A percentile compares a stretch with the other conserved stretches of the same genome.
Evolutionary conservation across 1,140 invertebrate species (phyloP).

Genomic region (Sycophila sp.): DNA sequence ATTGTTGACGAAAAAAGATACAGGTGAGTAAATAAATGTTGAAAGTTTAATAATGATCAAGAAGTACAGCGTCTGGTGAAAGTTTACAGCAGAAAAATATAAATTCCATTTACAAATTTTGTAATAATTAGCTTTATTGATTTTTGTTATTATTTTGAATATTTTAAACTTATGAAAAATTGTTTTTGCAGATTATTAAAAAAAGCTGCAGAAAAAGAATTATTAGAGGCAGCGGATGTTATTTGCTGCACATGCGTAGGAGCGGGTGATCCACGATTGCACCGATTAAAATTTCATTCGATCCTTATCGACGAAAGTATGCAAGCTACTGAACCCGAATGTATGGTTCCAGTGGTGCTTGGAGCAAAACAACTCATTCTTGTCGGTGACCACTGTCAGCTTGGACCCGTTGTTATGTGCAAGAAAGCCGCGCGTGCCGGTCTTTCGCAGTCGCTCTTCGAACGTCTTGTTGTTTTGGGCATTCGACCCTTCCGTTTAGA

Average conservation of each 20-base stretch:
- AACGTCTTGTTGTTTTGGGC: constrained; percentile 94
- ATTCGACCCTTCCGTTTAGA: constrained; percentile 94
- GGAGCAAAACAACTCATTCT: constrained; percentile 96
- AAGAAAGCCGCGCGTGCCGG: constrained; percentile 98
- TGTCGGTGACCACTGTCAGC: constrained; percentile 98
- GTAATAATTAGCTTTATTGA: no score
- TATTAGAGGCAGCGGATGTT: constrained; percentile 96
- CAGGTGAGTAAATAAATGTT: constrained; percentile 38
- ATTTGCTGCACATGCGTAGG: constrained; percentile 99
- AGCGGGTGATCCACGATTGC: constrained; percentile 93
- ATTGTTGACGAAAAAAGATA: constrained; percentile 95
- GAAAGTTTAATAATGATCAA: no score
- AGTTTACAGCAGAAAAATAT: no score
- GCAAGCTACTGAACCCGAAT: constrained; percentile 98
- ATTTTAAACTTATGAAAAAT: not conserved
- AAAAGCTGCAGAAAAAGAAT: constrained; percentile 89
- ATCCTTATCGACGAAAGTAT: constrained; percentile 98
- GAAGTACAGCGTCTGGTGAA: no score
- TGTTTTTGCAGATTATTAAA: constrained; percentile 77
- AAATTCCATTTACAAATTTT: no score
- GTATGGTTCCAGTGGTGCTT: constrained; percentile 97
- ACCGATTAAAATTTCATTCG: constrained; percentile 93
- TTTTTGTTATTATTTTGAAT: no score
- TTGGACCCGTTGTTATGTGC: constrained; percentile 99
- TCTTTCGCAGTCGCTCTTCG: constrained; percentile 96